phyloP scores from a whole-genome alignment of 2,113 vertebrate species.

The human (Homo sapiens) region DNA sequence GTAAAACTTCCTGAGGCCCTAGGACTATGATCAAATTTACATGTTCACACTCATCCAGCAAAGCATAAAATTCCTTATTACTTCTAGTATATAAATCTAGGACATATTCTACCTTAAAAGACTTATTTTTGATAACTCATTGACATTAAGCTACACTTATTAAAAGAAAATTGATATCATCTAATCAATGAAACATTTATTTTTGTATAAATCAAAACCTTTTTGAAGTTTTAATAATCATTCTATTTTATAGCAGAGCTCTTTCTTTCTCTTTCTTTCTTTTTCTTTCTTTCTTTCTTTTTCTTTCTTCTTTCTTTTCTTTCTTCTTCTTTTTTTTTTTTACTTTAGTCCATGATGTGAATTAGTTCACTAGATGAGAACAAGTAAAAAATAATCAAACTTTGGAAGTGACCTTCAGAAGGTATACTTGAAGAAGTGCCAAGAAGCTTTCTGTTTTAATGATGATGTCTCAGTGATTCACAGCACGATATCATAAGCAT shows the following conservation, averaged over 20 bases:
- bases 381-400: constrained; percentile 39
- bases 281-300: no score
- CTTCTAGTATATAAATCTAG: constrained; percentile 16
- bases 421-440: background rate
- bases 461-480: background rate
- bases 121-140: background rate
- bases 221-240: constrained; percentile 15
- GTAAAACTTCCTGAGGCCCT: background rate
- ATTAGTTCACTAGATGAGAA: background rate
- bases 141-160: background rate
- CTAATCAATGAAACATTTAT: background rate
- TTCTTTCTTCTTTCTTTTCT: no score
- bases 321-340: no score
- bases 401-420: constrained; percentile 17
- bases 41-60: background rate
- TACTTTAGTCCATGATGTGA: background rate
- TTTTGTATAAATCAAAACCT: background rate
- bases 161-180: constrained; percentile 1
- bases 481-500: background rate
- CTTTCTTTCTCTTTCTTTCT: background rate
- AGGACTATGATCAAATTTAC: background rate
- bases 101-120: background rate
- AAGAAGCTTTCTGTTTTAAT: background rate
- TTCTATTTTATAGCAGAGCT: background rate
- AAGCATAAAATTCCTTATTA: constrained; percentile 11